A percentile compares a stretch with the other conserved stretches of the same genome.
phyloP scores from a whole-genome alignment of 2,113 vertebrate genomes.

The Sander lucioperca region DNA sequence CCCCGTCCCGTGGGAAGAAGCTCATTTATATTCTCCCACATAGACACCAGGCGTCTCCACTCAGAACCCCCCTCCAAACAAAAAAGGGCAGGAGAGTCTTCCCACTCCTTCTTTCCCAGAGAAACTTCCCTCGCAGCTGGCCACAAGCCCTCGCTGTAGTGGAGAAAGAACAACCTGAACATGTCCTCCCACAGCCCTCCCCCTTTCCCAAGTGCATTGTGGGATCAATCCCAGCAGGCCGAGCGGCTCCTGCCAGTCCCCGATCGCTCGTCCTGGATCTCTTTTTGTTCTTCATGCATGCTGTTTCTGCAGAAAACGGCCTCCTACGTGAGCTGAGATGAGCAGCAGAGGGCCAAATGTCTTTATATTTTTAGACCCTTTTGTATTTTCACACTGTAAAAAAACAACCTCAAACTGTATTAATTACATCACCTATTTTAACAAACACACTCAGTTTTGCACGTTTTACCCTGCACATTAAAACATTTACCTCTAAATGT shows the following conservation, averaged over 20 bases:
- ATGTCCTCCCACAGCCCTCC: not conserved
- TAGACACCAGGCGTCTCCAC: conserved; percentile 33
- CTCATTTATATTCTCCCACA: conserved; percentile 61
- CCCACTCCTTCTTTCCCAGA: not conserved
- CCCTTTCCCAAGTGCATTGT: conserved; percentile 35
- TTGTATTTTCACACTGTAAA: conserved; percentile 30
- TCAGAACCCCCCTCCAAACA: not conserved
- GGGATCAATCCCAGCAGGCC: conserved; percentile 61
- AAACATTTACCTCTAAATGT: not conserved
- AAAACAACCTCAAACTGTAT: not conserved
- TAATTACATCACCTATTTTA: not conserved
- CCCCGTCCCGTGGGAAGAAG: conserved; percentile 65
- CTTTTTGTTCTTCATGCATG: conserved; percentile 44
- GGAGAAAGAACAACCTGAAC: conserved; percentile 8
- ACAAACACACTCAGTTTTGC: not conserved
- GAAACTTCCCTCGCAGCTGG: not conserved
- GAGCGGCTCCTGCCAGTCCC: conserved; percentile 37
- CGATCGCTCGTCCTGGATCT: conserved; percentile 51
- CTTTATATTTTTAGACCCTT: conserved; percentile 31
- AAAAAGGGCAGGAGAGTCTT: conserved; percentile 1
- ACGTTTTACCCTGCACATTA: not conserved
- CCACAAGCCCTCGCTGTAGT: not conserved
- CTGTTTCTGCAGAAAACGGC: not conserved
- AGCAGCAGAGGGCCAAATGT: conserved; percentile 6
- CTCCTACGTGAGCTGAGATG: conserved; percentile 42